phyloP scores from a whole-genome alignment of 2,797 vertebrate species.

The Intellagama lesueurii region DNA sequence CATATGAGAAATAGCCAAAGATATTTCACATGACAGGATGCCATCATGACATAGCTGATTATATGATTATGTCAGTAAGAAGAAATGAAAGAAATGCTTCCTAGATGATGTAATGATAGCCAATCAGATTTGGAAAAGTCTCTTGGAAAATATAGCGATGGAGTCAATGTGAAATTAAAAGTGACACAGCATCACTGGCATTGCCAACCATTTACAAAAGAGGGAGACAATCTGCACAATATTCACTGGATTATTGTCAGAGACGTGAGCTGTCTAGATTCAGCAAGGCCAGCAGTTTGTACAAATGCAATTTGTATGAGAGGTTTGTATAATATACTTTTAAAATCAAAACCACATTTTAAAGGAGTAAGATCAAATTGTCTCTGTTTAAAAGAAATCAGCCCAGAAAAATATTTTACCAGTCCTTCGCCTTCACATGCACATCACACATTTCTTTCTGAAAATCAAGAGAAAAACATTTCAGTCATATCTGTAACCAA shows the following conservation, averaged over 20 bases:
- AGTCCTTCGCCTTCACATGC: conserved; percentile 68
- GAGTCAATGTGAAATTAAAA: neutral
- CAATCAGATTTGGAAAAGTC: neutral
- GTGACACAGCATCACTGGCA: neutral
- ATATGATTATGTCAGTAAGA: neutral
- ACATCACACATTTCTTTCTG: conserved; percentile 69
- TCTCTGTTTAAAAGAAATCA: neutral
- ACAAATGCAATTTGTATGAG: neutral
- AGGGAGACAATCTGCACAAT: too few relatives aligned
- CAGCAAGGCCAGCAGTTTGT: neutral
- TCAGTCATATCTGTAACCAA: conserved; percentile 13
- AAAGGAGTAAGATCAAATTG: neutral
- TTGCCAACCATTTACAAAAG: neutral
- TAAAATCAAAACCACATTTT: neutral
- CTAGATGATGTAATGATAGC: neutral
- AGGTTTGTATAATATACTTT: neutral
- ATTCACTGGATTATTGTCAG: neutral
- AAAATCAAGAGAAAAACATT: conserved; percentile 53
- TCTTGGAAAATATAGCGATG: neutral
- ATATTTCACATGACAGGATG: neutral
- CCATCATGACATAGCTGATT: neutral
- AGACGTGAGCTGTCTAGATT: neutral
- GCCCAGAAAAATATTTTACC: conserved; percentile 66
- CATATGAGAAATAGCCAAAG: neutral
- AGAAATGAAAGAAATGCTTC: neutral